Percentiles rank a stretch among this genome's conserved stretches.
Evolutionary conservation across 1,140 invertebrate species (phyloP).

Genomic region (Saccostrea cuccullata): DNA sequence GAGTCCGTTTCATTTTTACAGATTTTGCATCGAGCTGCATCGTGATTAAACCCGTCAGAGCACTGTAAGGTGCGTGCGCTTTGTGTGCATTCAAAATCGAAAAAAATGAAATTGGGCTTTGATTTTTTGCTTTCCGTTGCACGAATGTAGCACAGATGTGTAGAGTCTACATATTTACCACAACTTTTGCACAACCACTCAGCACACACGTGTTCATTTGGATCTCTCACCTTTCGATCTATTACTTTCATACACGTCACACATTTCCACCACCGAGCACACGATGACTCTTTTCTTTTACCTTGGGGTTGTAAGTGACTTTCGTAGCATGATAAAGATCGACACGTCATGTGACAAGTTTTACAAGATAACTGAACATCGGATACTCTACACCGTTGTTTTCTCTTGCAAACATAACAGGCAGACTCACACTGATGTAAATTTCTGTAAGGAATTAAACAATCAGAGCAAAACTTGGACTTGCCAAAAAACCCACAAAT

Average conservation of each 20-base stretch:
- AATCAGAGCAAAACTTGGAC: too few species aligned
- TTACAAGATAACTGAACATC: too few species aligned
- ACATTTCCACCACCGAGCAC: conserved; percentile 22
- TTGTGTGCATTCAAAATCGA: neutral
- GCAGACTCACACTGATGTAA: too few species aligned
- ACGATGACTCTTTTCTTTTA: neutral
- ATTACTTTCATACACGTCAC: conserved; percentile 29
- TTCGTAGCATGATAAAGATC: too few species aligned
- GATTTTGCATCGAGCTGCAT: neutral
- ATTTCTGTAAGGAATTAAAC: too few species aligned
- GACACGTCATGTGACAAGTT: too few species aligned
- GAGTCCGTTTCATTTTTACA: neutral
- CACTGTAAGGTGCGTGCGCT: neutral
- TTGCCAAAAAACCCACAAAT: too few species aligned
- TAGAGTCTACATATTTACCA: neutral
- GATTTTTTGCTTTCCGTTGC: neutral
- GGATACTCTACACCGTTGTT: too few species aligned
- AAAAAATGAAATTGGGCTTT: conserved; percentile 11
- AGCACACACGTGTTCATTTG: conserved; percentile 14
- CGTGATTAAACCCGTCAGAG: neutral
- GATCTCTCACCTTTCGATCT: neutral
- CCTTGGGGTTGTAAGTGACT: too few species aligned
- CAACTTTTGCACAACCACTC: neutral
- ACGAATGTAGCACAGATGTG: conserved; percentile 12
- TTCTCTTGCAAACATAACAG: too few species aligned